These are phyloP conservation scores for Galleria mellonella DNA, from an alignment of 1,140 invertebrate species.

Conservation along the genomic window DNA sequence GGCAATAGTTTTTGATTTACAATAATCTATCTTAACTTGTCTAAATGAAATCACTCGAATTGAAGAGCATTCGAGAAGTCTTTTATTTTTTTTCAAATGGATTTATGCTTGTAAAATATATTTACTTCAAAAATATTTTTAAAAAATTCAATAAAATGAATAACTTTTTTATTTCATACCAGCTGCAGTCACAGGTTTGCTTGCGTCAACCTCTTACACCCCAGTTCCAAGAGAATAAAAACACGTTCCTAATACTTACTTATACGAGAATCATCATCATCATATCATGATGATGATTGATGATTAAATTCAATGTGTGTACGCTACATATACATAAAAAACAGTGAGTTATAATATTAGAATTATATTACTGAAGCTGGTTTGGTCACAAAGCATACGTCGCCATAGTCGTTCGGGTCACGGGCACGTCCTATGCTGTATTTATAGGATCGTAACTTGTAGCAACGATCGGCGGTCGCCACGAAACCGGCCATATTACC, in stretches of 20 bases:
- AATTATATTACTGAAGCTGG: slow-evolving; percentile 34
- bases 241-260: no score
- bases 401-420: slow-evolving; percentile 38
- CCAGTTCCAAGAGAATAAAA: no score
- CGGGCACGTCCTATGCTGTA: slow-evolving; percentile 53
- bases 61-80: neutral
- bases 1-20: slow-evolving; percentile 13
- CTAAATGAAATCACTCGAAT: neutral
- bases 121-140: no score
- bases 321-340: neutral
- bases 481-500: slow-evolving; percentile 45
- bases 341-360: slow-evolving; percentile 17
- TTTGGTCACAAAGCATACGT: slow-evolving; percentile 9
- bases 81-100: no score
- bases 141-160: no score
- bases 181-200: no score
- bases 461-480: slow-evolving; percentile 46
- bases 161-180: no score
- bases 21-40: no score
- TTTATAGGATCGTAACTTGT: slow-evolving; percentile 68
- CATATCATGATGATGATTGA: no score
- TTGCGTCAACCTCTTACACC: no score
- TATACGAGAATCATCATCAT: no score
- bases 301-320: neutral
- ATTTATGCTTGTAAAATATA: no score